Base-by-base conservation (phyloP, 2,888 invertebrate genomes). In the Leptodirus hochenwartii region DNA sequence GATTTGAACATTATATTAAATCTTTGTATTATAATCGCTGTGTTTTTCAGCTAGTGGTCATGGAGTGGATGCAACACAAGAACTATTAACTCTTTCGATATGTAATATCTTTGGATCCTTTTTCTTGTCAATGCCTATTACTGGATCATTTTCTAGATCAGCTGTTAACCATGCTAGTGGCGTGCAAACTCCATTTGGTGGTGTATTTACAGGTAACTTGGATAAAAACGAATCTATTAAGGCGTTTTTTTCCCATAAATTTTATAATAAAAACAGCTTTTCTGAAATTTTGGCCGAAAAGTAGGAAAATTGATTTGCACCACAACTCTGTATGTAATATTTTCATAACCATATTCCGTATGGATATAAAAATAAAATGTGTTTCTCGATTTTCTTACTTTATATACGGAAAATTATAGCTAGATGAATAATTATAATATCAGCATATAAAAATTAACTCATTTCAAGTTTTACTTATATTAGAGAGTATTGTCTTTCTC, bases 101-200 rank as follows among this genome's bases (percentile, higher is more conserved):
- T 74, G 85, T 37, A 91, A 90, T 49, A 66, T 90, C 24, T 56
- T 82, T 22, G 90, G 90, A 0, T 78, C 85, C 0, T 87, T 90
- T 46, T 79, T 84, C 28, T 76, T 75, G 3, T 82, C 90, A 0
- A 87, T 90, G 70, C 90, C 91, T 0, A 78, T 90, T 9, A 80
- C 84, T 3, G 90, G 84, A 4, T 84, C 84, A 0, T 87, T 87
- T 54, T 82, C 84, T 1, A 64, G 85, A 32, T 81, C 87, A 36
- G 91, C 91, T 13, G 88, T 93, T 1, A 91, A 91, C 59, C 84
- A 90, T 45, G 87, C 87, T n/a, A 87, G 87, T 47, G 90, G 90
- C 0, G 90, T 90, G 0, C 71, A 74, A 37, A 90, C 90, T 1
- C 85, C 88, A 9, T 66, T 85, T 37, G 84, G 88, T 17, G 88